Conservation (phyloP, 1,140 invertebrate species). For the Bicyclus anynana region DNA sequence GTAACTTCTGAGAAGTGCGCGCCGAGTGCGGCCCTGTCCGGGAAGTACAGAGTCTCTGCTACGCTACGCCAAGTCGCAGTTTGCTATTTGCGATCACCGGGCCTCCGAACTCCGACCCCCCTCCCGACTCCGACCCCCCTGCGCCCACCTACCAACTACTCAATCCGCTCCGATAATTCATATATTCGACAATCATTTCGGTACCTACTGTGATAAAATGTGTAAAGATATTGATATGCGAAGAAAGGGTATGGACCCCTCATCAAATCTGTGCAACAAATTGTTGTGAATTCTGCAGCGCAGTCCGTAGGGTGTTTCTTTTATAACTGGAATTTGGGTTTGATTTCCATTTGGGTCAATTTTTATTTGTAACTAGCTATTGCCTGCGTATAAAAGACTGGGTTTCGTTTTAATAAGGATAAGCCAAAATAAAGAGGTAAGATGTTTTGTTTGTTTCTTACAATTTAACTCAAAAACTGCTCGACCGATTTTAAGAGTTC, state of each 20-base stretch:
- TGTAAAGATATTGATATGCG: neutral
- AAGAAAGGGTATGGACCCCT: neutral
- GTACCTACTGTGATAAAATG: conserved; percentile 23
- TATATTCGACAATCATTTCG: conserved; percentile 46
- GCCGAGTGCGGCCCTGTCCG: conserved; percentile 43
- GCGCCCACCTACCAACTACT: conserved; percentile 32
- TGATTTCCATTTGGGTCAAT: too few relatives aligned
- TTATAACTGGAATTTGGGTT: too few relatives aligned
- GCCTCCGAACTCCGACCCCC: conserved; percentile 51
- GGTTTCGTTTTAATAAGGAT: too few relatives aligned
- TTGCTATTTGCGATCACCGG: conserved; percentile 65
- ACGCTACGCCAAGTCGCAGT: conserved; percentile 60
- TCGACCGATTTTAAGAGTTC: too few relatives aligned
- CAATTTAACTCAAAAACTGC: too few relatives aligned
- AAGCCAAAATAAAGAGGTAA: too few relatives aligned
- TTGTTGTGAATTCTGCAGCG: too few relatives aligned
- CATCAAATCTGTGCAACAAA: too few relatives aligned
- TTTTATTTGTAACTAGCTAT: too few relatives aligned
- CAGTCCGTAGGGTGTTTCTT: too few relatives aligned
- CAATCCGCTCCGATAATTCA: conserved; percentile 51
- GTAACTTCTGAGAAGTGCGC: neutral
- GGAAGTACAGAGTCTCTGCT: conserved; percentile 38
- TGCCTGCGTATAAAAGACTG: too few relatives aligned
- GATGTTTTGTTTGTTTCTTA: too few relatives aligned
- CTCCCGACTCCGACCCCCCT: conserved; percentile 32